Base-by-base conservation (phyloP, 2,113 vertebrate species). In the Dendropsophus ebraccatus region DNA sequence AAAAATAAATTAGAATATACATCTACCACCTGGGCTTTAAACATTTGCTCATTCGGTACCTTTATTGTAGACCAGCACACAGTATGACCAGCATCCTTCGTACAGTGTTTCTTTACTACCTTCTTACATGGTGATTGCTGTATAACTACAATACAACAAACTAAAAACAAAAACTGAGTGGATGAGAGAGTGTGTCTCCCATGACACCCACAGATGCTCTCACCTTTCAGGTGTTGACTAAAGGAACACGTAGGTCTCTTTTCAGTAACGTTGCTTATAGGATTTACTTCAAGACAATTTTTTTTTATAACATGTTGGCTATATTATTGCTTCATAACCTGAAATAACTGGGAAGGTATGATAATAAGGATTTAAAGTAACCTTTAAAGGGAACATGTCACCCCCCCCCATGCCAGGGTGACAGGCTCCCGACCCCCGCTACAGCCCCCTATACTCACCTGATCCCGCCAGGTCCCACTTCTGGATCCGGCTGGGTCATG, bases 311-410 rank as follows among this genome's bases (percentile, higher is more conserved):
- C 41, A 47, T 32, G 28, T 10, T 52, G 4, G 16, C 7, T 28
- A 6, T 74, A 77, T 77, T 54, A 77, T 32, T 77, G 74, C 74
- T 52, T 49, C 28, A 76, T 76, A 76, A 52, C 47, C 25, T 32
- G 25, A 77, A 70, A 23, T 70, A 41, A 52, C 9, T 77, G 14
- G 49, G 16, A 52, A 30, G 0, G 19, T 32, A 52, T 32, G n/a
- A 25, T 49, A 70, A 70, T 32, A 16, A 69, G 65, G 8, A 35
- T 69, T 41, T 4, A 70, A 41, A 30, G 19, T 52, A 52, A 50
- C n/a, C 4, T 25, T 75, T 50, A 0, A 49, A n/a, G n/a, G n/a
- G n/a, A n/a, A n/a, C n/a, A n/a, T n/a, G n/a, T n/a, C n/a, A n/a
- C n/a, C n/a, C n/a, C n/a, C n/a, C n/a, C n/a, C n/a, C n/a, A n/a